Conservation (phyloP, 1,140 invertebrate species). For the Adoxophyes honmai region DNA sequence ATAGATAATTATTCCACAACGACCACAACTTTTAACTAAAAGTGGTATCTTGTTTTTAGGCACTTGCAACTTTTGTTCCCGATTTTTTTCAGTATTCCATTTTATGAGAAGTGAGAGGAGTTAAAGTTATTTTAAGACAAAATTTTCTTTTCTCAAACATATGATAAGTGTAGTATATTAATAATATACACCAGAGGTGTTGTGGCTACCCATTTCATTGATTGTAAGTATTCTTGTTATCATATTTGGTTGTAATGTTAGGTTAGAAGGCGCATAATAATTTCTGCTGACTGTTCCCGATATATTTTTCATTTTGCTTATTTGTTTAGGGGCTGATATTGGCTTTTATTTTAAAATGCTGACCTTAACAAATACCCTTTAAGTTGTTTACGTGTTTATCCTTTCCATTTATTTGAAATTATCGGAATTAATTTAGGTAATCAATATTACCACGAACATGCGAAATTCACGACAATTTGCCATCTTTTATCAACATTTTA, state of each 20-base stretch:
- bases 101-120: not conserved
- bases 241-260: slow-evolving; percentile 47
- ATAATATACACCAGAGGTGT: not conserved
- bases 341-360: slow-evolving; percentile 61
- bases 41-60: too few species aligned
- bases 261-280: slow-evolving; percentile 66
- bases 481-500: too few species aligned
- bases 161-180: not conserved
- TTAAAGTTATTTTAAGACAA: not conserved
- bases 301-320: slow-evolving; percentile 60
- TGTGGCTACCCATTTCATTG: slow-evolving; percentile 6
- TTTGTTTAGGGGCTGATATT: slow-evolving; percentile 65
- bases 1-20: too few species aligned
- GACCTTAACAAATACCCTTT: slow-evolving; percentile 14
- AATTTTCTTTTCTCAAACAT: not conserved
- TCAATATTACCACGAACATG: not conserved
- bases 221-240: slow-evolving; percentile 43
- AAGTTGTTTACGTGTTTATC: not conserved
- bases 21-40: too few species aligned
- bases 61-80: too few species aligned
- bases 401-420: not conserved
- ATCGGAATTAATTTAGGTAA: slow-evolving; percentile 12
- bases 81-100: slow-evolving; percentile 9
- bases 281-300: slow-evolving; percentile 65
- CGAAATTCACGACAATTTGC: too few species aligned